Base-by-base conservation (phyloP, 2,113 vertebrate genomes). In the Chitala chitala region DNA sequence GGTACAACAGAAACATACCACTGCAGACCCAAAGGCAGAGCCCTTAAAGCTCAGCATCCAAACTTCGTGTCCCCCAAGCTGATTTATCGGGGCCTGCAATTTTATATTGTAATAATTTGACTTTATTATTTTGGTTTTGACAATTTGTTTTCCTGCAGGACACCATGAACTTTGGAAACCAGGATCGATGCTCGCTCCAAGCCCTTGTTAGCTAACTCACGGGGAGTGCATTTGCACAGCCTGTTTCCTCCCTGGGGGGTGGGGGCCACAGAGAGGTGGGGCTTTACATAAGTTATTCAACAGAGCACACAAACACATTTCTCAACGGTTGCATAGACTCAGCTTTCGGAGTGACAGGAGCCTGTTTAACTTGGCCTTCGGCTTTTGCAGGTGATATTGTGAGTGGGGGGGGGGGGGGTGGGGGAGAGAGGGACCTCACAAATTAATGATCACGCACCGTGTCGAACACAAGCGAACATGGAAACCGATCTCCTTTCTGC, bases 81-180 rank as follows among this genome's bases (percentile, higher is more conserved):
- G 81, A 87, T 84, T 87, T 84, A 80, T 65, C 69, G 36, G 2
- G 20, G 54, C 80, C 77, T 81, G 75, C 78, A 20, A 15, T 87
- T 88, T 85, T 84, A 75, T 56, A 33, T 58, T 75, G 71, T 81
- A 77, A 80, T 73, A 72, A 71, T 38, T 54, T 58, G 48, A 78
- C 81, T 84, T 83, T 83, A 85, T 86, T 77, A 73, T 63, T 76
- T 77, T 69, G 54, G 73, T 79, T 76, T 58, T 77, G 59, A 72
- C 55, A 75, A 70, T 46, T 72, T 76, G 69, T 77, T 83, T 82
- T 80, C 80, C 75, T 7, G 48, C 77, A 77, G 76, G 77, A 76
- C 42, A 55, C 71, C 55, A 13, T 42, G 72, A 81, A 61, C 76
- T 79, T 63, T 78, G 75, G 70, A 76, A 81, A 79, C 26, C 38